A percentile compares a stretch with the other conserved stretches of the same genome.
phyloP scores from a whole-genome alignment of 2,888 invertebrate genomes.

The Unio pictorum region DNA sequence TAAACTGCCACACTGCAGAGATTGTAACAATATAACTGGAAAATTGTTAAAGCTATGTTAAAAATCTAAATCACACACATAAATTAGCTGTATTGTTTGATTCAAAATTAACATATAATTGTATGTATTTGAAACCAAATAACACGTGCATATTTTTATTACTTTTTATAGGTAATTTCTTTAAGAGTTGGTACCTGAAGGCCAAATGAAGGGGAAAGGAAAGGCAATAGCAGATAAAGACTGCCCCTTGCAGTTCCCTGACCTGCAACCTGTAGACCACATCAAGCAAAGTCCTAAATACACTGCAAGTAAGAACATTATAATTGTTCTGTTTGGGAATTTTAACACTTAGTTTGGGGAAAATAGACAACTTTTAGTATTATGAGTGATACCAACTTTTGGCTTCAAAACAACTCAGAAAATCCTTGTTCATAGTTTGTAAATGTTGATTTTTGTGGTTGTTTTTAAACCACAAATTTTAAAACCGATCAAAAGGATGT shows the following conservation, averaged over 20 bases:
- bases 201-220: constrained; percentile 62
- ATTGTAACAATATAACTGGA: no score
- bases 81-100: no score
- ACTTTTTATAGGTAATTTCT: neutral
- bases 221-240: constrained; percentile 61
- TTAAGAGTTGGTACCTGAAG: neutral
- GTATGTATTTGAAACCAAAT: neutral
- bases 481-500: no score
- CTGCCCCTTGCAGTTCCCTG: constrained; percentile 71
- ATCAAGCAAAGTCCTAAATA: constrained; percentile 66
- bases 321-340: neutral
- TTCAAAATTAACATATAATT: neutral
- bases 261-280: constrained; percentile 71
- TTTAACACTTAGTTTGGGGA: neutral
- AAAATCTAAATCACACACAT: no score
- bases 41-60: no score
- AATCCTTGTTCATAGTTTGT: neutral
- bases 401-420: neutral
- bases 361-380: neutral
- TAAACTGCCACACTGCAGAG: no score
- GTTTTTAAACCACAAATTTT: neutral
- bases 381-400: no score
- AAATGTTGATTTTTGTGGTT: neutral
- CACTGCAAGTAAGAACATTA: constrained; percentile 48
- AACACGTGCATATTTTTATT: neutral